These are phyloP conservation scores for Rhopilema esculentum DNA, from an alignment of 30 jellyfish, hydroid and myxozoan species.

Conservation along the genomic window DNA sequence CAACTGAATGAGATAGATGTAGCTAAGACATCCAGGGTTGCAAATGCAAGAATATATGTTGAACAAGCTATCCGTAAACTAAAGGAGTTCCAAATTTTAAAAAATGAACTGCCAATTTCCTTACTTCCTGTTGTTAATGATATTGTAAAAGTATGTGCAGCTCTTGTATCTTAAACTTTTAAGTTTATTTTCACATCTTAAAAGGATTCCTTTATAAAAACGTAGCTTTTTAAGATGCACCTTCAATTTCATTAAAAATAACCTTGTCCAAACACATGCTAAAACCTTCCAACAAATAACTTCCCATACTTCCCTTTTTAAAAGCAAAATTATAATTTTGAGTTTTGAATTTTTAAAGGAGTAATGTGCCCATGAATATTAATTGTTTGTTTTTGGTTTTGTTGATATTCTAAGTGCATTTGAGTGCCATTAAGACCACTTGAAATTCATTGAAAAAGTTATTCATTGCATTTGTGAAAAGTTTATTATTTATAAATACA, in stretches of 20 bases:
- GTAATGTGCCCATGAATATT: background rate
- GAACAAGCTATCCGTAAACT: slow-evolving; percentile 59
- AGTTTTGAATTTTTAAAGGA: background rate
- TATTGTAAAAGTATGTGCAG: slow-evolving; percentile 59
- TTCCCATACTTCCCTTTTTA: background rate
- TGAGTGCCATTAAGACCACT: background rate
- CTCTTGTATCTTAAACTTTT: slow-evolving; percentile 11
- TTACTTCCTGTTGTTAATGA: slow-evolving; percentile 18
- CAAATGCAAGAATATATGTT: slow-evolving; percentile 43
- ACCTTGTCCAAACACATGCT: background rate
- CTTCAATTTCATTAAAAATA: background rate
- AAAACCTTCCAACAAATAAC: background rate
- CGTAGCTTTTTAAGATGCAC: background rate
- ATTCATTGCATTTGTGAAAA: background rate
- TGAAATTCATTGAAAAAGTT: background rate
- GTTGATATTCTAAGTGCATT: background rate
- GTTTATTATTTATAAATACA: background rate
- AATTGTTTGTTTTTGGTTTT: background rate
- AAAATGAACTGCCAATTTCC: slow-evolving; percentile 53
- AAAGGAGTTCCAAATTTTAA: slow-evolving; percentile 42
- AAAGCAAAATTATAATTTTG: background rate
- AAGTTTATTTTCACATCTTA: slow-evolving; percentile 1
- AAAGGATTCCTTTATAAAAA: background rate
- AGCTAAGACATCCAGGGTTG: slow-evolving; percentile 27
- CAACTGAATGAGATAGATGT: slow-evolving; percentile 49